Conservation (phyloP, 2,113 vertebrate species). For the Aldabrachelys gigantea region DNA sequence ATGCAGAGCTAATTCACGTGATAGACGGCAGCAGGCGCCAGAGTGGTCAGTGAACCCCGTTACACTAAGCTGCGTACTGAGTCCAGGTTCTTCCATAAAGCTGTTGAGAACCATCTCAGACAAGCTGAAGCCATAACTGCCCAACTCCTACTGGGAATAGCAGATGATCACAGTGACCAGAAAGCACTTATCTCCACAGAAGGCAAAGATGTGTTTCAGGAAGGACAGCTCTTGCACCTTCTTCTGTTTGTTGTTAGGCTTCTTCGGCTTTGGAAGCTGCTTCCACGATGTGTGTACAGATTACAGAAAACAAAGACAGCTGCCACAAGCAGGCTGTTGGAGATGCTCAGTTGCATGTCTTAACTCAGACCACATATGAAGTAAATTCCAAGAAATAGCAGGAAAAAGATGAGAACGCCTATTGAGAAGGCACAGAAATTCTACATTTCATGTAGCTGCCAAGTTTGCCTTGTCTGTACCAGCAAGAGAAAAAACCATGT, state of each 20-base stretch:
- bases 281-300: background rate
- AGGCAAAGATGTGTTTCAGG: background rate
- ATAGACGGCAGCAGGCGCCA: no score
- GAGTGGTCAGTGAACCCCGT: no score
- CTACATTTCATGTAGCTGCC: background rate
- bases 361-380: background rate
- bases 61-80: background rate
- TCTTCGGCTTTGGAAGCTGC: background rate
- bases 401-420: background rate
- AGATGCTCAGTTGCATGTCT: background rate
- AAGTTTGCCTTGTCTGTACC: accelerated
- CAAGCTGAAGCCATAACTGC: background rate
- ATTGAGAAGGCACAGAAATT: background rate
- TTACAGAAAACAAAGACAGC: background rate
- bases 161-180: background rate
- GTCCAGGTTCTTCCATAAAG: background rate
- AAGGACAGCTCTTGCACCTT: background rate
- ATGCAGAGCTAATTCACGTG: no score
- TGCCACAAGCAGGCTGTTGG: background rate
- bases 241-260: background rate
- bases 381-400: background rate
- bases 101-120: background rate
- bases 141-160: background rate
- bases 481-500: background rate
- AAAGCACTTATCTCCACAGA: background rate